These are phyloP conservation scores for Brachypodius melanocephalos DNA, from an alignment of 2,113 vertebrate genomes.

Conservation along the genomic window DNA sequence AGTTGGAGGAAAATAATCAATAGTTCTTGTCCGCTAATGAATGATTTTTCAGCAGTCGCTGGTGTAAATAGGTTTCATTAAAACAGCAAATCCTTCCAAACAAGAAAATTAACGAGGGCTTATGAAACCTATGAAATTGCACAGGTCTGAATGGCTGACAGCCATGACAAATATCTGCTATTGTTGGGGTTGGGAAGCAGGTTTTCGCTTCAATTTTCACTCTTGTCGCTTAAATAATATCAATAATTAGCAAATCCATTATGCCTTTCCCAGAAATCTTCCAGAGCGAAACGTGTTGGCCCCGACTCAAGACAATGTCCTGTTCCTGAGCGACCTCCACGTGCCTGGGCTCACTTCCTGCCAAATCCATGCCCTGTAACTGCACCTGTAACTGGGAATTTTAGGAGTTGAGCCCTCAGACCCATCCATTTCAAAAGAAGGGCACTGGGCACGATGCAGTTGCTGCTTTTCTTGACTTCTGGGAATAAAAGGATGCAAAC, in stretches of 20 bases:
- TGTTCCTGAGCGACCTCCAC: background rate
- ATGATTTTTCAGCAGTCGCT: conserved; percentile 57
- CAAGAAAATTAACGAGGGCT: conserved; percentile 43
- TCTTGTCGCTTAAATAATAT: conserved; percentile 18
- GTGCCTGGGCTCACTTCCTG: background rate
- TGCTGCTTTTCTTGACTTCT: background rate
- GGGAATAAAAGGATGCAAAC: background rate
- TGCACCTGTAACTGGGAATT: background rate
- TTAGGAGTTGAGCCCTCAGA: background rate
- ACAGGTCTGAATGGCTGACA: conserved; percentile 36
- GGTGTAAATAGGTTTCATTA: conserved; percentile 60
- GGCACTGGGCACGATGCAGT: accelerated
- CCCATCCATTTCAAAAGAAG: no score
- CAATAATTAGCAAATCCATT: conserved; percentile 24
- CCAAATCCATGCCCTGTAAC: background rate
- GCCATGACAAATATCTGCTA: conserved; percentile 40
- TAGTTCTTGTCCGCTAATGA: conserved; percentile 59
- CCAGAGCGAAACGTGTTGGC: accelerated
- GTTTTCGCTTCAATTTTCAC: conserved; percentile 46
- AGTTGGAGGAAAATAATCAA: conserved; percentile 61
- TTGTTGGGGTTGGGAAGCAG: conserved; percentile 49
- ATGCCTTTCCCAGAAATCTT: background rate
- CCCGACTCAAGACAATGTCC: background rate
- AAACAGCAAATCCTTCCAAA: conserved; percentile 53
- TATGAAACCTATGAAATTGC: conserved; percentile 45